phyloP scores from a whole-genome alignment of 1,140 invertebrate species.

The Kradibia gibbosae region DNA sequence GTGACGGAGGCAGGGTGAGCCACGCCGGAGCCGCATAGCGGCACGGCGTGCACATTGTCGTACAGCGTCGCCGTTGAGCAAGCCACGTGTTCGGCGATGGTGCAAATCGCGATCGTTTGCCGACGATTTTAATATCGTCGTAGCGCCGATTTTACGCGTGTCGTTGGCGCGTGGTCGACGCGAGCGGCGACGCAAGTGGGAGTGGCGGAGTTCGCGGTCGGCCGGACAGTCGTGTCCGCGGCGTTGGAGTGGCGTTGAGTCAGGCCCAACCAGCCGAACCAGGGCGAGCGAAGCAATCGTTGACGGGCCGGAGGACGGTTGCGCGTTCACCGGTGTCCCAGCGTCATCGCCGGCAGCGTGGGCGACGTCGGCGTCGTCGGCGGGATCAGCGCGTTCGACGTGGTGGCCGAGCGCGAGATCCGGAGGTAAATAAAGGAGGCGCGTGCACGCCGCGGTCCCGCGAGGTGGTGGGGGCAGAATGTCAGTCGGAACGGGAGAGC shows the following conservation, averaged over 20 bases:
- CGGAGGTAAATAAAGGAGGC: slow-evolving; percentile 67
- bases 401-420: slow-evolving; percentile 53
- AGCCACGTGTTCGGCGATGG: slow-evolving; percentile 85
- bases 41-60: slow-evolving; percentile 81
- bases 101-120: slow-evolving; percentile 76
- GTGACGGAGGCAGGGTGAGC: slow-evolving; percentile 77
- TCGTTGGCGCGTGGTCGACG: slow-evolving; percentile 40
- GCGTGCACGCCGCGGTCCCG: slow-evolving; percentile 58
- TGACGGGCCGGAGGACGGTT: background rate
- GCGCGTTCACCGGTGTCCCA: background rate
- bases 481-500: slow-evolving; percentile 50
- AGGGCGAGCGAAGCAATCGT: background rate
- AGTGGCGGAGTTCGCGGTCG: background rate
- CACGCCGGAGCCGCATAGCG: slow-evolving; percentile 79
- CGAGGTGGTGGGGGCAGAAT: slow-evolving; percentile 52
- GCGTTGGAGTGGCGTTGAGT: background rate
- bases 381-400: slow-evolving; percentile 51
- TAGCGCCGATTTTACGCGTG: slow-evolving; percentile 41
- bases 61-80: slow-evolving; percentile 84
- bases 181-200: too few relatives aligned
- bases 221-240: slow-evolving; percentile 30
- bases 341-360: background rate
- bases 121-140: slow-evolving; percentile 52
- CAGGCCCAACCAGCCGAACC: background rate
- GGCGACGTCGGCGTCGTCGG: slow-evolving; percentile 22